Base-by-base conservation (phyloP, 1,140 invertebrate species). In the Sinonovacula constricta region DNA sequence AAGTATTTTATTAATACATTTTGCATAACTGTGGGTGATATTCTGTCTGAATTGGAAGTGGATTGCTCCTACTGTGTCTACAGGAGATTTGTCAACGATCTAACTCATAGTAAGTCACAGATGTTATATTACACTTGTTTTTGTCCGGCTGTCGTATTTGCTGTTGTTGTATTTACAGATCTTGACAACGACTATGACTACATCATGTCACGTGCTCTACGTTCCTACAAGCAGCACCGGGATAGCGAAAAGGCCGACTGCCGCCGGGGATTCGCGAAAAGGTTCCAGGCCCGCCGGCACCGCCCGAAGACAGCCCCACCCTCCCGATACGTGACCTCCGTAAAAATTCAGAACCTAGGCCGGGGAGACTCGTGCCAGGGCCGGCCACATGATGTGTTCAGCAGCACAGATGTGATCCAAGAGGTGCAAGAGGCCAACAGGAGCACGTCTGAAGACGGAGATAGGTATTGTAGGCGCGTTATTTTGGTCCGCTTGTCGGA, bases 121-220 rank as follows among this genome's bases (percentile, higher is more conserved):
- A n/a, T 66, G 33, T 57, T 60, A 56, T 4, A 22, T 49, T 51
- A 49, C 15, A 28, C 28, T 49, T 67, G 45, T 56, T 18, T 12
- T 56, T 12, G 24, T 56, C 10, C 22, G 12, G 54, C 24, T 56
- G 54, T 24, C 7, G 10, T 56, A 14, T 56, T 12, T 56, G 39
- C 39, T 18, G n/a, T n/a, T 45, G 33, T n/a, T 69, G 4, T 68
- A 18, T 75, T 81, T 78, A 26, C 70, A 87, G 85, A 87, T 82
- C 67, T 87, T 18, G 85, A 87, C 36, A 82, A 85, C 26, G 85
- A 87, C 26, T 82, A 87, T 63, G 79, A 85, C 45, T 84, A 87
- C 59, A 87, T 86, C n/a, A 86, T 86, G 83, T 80, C 79, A n/a
- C 83, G 82, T 31, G 85, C 85, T 4, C 59, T 86, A 33, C 66